These are phyloP conservation scores for Scaptomyza tumidula DNA, from an alignment of 2,888 invertebrate species.

Conservation along the genomic window DNA sequence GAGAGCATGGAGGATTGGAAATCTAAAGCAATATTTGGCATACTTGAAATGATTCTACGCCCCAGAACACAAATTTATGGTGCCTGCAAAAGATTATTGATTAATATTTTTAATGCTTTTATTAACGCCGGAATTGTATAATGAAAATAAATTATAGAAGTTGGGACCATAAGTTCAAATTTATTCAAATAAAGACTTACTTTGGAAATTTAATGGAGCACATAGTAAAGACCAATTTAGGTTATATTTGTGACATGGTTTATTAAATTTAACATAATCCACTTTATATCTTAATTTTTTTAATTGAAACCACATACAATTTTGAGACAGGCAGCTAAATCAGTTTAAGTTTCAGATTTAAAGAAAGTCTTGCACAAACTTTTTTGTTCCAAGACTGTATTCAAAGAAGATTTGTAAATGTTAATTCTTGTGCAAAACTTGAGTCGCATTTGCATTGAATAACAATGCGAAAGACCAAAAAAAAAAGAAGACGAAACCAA, in stretches of 20 bases:
- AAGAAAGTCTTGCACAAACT: no score
- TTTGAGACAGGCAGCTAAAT: no score
- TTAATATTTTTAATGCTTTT: slow-evolving; percentile 5
- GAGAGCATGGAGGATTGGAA: background rate
- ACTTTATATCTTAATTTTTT: no score
- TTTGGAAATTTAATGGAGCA: no score
- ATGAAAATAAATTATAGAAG: background rate
- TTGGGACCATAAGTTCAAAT: background rate
- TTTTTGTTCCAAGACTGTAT: slow-evolving; percentile 13
- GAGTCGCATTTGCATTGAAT: slow-evolving; percentile 45
- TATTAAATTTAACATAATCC: no score
- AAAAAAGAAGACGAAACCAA: slow-evolving; percentile 14
- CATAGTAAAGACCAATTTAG: no score
- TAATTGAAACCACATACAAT: no score
- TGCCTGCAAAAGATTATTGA: slow-evolving; percentile 1
- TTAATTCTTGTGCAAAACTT: slow-evolving; percentile 16
- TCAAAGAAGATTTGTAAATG: slow-evolving; percentile 33
- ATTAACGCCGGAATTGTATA: background rate
- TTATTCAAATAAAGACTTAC: background rate
- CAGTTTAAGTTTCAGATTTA: no score
- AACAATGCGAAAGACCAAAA: slow-evolving; percentile 18
- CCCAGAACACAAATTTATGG: slow-evolving; percentile 1
- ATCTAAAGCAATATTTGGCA: slow-evolving; percentile 18
- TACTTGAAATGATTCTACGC: slow-evolving; percentile 17
- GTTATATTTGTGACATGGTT: no score